Evolutionary conservation across 2,113 vertebrate species (phyloP), one percentile per base, ranked within the genome.

Genomic region (Prunella himalayana): DNA sequence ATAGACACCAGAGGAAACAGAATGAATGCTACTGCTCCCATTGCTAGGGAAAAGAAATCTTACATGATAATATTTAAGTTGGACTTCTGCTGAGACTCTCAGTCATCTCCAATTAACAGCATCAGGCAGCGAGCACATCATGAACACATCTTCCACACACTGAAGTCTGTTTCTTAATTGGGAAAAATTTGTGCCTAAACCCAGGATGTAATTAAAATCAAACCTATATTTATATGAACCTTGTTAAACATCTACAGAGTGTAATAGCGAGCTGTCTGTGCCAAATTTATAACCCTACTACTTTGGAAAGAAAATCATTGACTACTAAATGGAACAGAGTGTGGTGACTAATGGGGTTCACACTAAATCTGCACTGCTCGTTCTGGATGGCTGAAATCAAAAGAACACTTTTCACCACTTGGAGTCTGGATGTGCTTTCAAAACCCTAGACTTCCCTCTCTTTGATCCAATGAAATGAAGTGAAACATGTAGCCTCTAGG

Each of bases 381-480:
- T 90, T 96, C 92, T 83, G 87, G 66, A 42, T 79, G 86, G 88
- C 15, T 91, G 97, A 95, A 97, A 96, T 96, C 86, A 82, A 96
- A 96, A 95, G 75, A 92, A 69, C 76, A 71, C 86, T 96, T 89
- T 92, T 96, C 91, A 90, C 47, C 73, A 82, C 70, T 97, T 95
- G 54, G 51, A 97, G 86, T 95, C 82, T 95, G 88, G 82, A 95
- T 89, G 47, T 97, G 95, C 96, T 97, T 97, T 97, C 94, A 95
- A 97, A 95, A 82, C 80, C 84, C 78, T 61, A 33, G 84, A 96
- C 57, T 94, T 95, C 79, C 94, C 49, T 85, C 76, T 82, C 95
- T 98, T 98, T 98, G 97, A 97, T 97, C 95, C 97, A 91, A 97
- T 86, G 96, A 97, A 97, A 98, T 87, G 91, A 96, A 97, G 93